Evolutionary conservation across 1,140 invertebrate species (phyloP).

Genomic region (Patella vulgata): DNA sequence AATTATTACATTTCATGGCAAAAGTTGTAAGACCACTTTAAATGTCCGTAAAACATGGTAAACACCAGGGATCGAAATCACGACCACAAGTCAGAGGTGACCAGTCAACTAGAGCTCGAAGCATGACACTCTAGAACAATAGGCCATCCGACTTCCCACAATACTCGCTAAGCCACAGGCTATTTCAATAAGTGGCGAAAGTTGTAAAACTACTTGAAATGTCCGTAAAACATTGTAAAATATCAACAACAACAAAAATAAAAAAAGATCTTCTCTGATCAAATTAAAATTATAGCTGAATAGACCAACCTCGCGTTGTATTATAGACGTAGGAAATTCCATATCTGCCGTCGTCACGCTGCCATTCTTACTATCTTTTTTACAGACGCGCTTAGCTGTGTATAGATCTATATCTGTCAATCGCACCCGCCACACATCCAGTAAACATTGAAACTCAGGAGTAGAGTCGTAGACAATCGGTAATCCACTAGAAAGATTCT

Average conservation of each 20-base stretch:
- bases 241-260: slow-evolving; percentile 1
- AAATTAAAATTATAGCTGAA: not conserved
- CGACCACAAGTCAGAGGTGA: no score
- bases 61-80: no score
- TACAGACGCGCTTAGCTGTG: slow-evolving; percentile 70
- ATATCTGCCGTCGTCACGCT: slow-evolving; percentile 42
- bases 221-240: not conserved
- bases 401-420: slow-evolving; percentile 86
- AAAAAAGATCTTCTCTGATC: not conserved
- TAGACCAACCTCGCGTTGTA: slow-evolving; percentile 53
- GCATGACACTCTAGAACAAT: no score
- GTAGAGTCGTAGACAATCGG: not conserved
- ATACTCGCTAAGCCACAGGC: no score
- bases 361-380: slow-evolving; percentile 37
- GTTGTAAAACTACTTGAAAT: no score
- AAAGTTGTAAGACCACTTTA: no score
- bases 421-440: slow-evolving; percentile 82
- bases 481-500: slow-evolving; percentile 13
- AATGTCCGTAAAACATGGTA: no score
- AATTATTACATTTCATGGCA: no score
- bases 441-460: slow-evolving; percentile 66
- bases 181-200: no score
- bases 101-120: no score
- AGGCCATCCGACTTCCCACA: no score
- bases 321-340: slow-evolving; percentile 53